These are phyloP conservation scores for Ginglymostoma cirratum DNA, from an alignment of 2,113 vertebrate genomes.

Conservation along the genomic window DNA sequence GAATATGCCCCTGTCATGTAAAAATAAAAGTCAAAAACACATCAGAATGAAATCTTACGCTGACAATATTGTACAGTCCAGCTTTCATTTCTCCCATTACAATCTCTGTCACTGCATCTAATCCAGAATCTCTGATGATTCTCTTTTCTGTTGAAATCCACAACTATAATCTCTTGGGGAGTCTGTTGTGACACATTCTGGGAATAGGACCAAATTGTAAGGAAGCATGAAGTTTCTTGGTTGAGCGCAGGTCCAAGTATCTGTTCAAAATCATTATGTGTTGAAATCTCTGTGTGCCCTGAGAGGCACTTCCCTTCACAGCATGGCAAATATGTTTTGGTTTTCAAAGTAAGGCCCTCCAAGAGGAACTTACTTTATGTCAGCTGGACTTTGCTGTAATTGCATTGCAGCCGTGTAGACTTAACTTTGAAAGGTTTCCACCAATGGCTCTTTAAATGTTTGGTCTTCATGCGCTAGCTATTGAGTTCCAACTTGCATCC, in stretches of 20 bases:
- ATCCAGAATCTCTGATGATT: not conserved
- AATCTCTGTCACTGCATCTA: not conserved
- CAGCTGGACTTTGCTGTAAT: not conserved
- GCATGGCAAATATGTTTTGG: not conserved
- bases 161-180: not conserved
- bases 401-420: not conserved
- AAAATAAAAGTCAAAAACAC: not conserved
- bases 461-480: not conserved
- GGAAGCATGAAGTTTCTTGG: not conserved
- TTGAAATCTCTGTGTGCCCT: not conserved
- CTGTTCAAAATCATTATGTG: conserved; percentile 3
- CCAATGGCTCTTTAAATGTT: not conserved
- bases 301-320: not conserved
- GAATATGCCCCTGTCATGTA: not conserved
- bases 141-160: not conserved
- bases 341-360: not conserved
- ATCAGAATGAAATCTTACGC: not conserved
- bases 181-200: not conserved
- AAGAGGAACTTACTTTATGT: not conserved
- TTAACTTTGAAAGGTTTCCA: not conserved
- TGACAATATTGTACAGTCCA: not conserved
- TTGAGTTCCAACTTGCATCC: not conserved
- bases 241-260: not conserved
- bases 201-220: not conserved
- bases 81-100: not conserved